Conservation (phyloP, 1,140 invertebrate species). For the Doryteuthis pealeii region DNA sequence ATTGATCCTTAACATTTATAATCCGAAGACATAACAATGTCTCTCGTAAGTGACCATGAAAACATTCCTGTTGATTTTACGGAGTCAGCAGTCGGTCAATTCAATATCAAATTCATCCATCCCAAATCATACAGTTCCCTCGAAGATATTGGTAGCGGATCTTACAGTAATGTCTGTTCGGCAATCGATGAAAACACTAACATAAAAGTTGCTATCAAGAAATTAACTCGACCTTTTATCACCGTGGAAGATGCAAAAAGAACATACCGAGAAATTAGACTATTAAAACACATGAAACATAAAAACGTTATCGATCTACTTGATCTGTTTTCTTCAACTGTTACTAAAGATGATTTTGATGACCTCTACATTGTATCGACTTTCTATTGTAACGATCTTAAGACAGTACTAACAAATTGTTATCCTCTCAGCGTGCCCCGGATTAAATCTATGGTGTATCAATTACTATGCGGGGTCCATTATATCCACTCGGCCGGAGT, state of each 20-base stretch:
- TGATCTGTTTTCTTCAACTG: slow-evolving; percentile 84
- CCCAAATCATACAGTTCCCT: background rate
- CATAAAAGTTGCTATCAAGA: slow-evolving; percentile 64
- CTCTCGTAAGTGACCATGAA: too few relatives aligned
- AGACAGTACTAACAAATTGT: slow-evolving; percentile 97
- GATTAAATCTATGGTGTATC: slow-evolving; percentile 98
- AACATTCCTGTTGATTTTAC: too few relatives aligned
- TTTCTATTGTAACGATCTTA: slow-evolving; percentile 97
- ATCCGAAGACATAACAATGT: too few relatives aligned
- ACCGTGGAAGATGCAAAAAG: slow-evolving; percentile 63
- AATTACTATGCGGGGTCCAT: slow-evolving; percentile 87
- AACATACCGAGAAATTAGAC: slow-evolving; percentile 60
- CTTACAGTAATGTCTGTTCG: background rate
- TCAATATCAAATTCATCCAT: background rate
- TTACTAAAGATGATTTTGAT: slow-evolving; percentile 76
- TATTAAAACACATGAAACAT: slow-evolving; percentile 63
- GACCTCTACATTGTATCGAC: slow-evolving; percentile 89
- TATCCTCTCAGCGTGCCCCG: slow-evolving; percentile 79
- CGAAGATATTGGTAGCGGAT: background rate
- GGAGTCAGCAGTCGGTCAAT: background rate
- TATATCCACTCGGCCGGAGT: slow-evolving; percentile 8
- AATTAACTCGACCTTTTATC: slow-evolving; percentile 63
- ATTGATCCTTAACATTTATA: too few relatives aligned
- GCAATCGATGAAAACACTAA: slow-evolving; percentile 26
- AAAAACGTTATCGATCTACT: slow-evolving; percentile 77